Base-by-base conservation (phyloP, 2,113 vertebrate genomes). In the Bucco capensis region DNA sequence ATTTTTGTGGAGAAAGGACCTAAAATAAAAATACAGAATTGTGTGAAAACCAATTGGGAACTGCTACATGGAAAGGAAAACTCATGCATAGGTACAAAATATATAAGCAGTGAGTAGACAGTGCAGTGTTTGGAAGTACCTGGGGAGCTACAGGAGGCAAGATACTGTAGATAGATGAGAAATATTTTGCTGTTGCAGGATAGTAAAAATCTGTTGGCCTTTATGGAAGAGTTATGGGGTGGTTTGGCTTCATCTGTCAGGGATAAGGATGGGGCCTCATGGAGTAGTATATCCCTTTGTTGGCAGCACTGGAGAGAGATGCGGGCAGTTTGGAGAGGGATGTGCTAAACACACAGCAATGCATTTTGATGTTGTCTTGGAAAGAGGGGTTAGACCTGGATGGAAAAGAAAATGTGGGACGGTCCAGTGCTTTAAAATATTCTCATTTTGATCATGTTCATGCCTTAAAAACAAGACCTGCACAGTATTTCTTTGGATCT, bases 381-480 rank as follows among this genome's bases (percentile, higher is more conserved):
- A 53, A 31, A 46, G 23, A 35, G 37, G 14, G 7, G 7, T 54
- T 91, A 54, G 37, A 54, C 13, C 5, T 73, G 27, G 7, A 19
- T 84, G 10, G 18, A 64, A 65, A 71, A 44, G 22, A 33, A 60
- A 38, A 37, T 2, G 19, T 3, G 5, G 7, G 11, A 33, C 31
- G 60, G 12, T 2, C 25, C 35, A 65, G 64, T 4, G 9, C 9
- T 57, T 83, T 65, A 70, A 65, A 66, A 23, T 31, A 13, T 56
- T 65, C 87, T 47, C 2, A 31, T 74, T 57, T 37, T 4, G 51
- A 9, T 46, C 6, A 60, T 24, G 5, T 24, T 51, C 72, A 57
- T 38, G 14, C 40, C 73, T 86, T 91, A 71, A 87, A 94, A 86
- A 8, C 10, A 69, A 61, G 37, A 60, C 70, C 62, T 95, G 49